Base-by-base conservation (phyloP, 2,888 invertebrate genomes). In the Gymnosoma rotundatum region DNA sequence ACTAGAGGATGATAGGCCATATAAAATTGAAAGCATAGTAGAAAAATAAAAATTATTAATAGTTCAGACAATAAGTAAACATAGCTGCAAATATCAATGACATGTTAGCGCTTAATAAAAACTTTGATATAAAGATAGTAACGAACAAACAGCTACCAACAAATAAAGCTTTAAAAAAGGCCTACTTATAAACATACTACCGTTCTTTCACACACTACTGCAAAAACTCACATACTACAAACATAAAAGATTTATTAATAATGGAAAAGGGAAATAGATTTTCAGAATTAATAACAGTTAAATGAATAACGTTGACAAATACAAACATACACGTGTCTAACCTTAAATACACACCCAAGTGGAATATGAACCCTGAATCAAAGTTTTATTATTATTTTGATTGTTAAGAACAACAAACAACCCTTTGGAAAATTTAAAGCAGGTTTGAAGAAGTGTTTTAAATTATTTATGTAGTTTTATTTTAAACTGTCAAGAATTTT, bases 271-370 rank as follows among this genome's bases (percentile, higher is more conserved):
- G 76, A 83, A 80, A 80, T 80, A 56, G 76, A 67, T 72, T 69
- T 52, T 79, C 20, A 72, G 38, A 79, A 80, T 76, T 80, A 83
- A 67, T 83, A 73, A 72, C 76, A 66, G 75, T 80, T 80, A 61
- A 74, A 12, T 73, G 45, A 64, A 69, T 70, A 56, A 63, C 3
- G 3, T 48, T 63, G 16, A 45, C 9, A 25, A 36, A 32, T 38
- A 60, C n/a, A 54, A 18, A 25, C 32, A 42, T 16, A 14, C 48
- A n/a, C 48, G 63, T 54, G 70, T 21, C 42, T 69, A 32, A 18
- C 42, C 48, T 38, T 6, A 63, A 2, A n/a, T 4, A 18, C 2
- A 12, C 61, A 52, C 7, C 14, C 36, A 20, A 2, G 20, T 58
- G n/a, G n/a, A 32, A 45, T 52, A n/a, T 21, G n/a, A 61, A 20